Evolutionary conservation across 2,888 invertebrate species (phyloP).

Genomic region (Agrotis segetum): DNA sequence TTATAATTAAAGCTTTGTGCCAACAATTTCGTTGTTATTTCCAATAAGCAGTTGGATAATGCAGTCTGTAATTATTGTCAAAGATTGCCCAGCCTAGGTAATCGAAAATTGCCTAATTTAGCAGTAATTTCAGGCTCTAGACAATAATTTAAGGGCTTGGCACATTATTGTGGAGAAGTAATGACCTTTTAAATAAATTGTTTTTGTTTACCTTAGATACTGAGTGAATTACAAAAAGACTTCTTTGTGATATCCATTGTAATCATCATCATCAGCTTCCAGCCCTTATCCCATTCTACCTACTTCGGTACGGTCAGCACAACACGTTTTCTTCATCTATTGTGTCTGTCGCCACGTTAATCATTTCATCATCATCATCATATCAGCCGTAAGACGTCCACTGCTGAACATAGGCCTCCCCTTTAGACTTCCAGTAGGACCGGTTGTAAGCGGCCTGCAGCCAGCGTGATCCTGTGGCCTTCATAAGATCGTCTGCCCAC

Average conservation of each 20-base stretch:
- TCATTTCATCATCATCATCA: too few species aligned
- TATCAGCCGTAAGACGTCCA: too few species aligned
- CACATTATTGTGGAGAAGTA: conserved; percentile 1
- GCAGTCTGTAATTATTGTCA: conserved; percentile 28
- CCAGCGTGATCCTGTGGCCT: too few species aligned
- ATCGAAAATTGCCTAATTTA: conserved; percentile 15
- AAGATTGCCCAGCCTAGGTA: conserved; percentile 19
- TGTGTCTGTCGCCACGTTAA: too few species aligned
- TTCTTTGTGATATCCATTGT: neutral
- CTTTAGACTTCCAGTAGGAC: too few species aligned
- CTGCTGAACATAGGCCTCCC: too few species aligned
- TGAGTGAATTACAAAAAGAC: neutral
- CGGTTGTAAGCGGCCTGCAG: too few species aligned
- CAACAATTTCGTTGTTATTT: neutral
- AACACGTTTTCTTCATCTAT: too few species aligned
- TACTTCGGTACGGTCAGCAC: too few species aligned
- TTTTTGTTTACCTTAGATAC: neutral
- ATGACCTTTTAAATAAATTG: conserved; percentile 7
- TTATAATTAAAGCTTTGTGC: neutral
- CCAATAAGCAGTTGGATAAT: neutral
- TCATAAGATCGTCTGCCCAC: too few species aligned
- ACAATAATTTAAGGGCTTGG: conserved; percentile 30
- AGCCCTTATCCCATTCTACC: too few species aligned
- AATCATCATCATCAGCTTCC: too few species aligned
- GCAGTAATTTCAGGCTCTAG: conserved; percentile 22